A percentile compares a stretch with the other conserved stretches of the same genome.
phyloP scores from a whole-genome alignment of 2,888 invertebrate species.

The Drosophila anomalata region DNA sequence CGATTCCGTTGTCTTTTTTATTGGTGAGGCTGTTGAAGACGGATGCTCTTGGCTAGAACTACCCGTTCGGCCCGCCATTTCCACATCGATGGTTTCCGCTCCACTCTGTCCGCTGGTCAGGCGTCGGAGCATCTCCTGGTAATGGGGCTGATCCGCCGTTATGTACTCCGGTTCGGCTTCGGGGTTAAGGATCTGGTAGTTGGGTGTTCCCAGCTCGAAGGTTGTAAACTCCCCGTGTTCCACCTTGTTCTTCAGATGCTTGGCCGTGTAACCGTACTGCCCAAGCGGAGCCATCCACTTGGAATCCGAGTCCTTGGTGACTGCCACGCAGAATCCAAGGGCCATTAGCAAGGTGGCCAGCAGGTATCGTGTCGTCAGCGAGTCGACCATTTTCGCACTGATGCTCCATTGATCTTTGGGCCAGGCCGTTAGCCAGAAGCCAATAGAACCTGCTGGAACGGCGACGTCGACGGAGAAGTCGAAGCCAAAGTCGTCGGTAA shows the following conservation, averaged over 20 bases:
- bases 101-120: constrained; percentile 45
- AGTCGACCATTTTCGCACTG: constrained; percentile 66
- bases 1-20: too few species aligned
- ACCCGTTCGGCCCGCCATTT: constrained; percentile 13
- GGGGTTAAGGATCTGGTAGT: constrained; percentile 76
- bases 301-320: constrained; percentile 6
- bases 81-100: constrained; percentile 60
- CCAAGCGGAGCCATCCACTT: constrained; percentile 50
- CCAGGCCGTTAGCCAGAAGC: constrained; percentile 51
- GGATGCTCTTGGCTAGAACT: background rate
- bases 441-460: constrained; percentile 10
- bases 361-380: constrained; percentile 45
- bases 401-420: constrained; percentile 43
- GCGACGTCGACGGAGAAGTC: constrained; percentile 17
- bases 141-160: constrained; percentile 75
- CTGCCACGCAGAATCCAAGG: constrained; percentile 15
- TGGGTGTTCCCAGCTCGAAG: constrained; percentile 74
- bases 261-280: constrained; percentile 51
- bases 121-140: constrained; percentile 61
- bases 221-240: constrained; percentile 74
- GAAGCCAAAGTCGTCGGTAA: constrained; percentile 16
- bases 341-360: constrained; percentile 35
- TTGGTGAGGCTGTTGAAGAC: background rate
- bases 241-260: constrained; percentile 65
- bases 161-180: constrained; percentile 78